Conservation (phyloP, 2,797 vertebrate genomes). For the Petrocephalus sullivani region DNA sequence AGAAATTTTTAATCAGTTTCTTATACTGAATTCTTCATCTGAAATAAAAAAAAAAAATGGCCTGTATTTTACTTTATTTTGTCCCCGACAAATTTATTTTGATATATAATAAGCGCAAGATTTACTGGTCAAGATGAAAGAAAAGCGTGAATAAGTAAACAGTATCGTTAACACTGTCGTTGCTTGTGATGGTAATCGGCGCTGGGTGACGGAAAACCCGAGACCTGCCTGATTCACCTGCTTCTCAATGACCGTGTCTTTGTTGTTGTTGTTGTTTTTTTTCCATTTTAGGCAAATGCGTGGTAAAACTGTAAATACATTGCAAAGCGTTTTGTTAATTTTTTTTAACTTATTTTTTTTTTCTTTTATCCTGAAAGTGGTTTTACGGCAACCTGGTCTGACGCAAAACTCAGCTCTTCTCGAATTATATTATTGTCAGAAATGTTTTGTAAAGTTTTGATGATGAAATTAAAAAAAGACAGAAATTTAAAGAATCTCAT, state of each 20-base stretch:
- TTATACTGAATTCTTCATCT: background rate
- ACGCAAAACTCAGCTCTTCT: constrained; percentile 70
- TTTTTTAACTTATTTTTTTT: constrained; percentile 45
- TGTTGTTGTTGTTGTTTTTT: background rate
- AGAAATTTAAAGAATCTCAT: constrained; percentile 67
- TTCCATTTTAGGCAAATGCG: background rate
- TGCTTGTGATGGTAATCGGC: background rate
- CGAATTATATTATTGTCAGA: constrained; percentile 78
- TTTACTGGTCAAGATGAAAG: background rate
- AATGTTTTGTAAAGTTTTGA: constrained; percentile 83
- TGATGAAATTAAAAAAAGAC: constrained; percentile 70
- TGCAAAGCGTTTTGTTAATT: constrained; percentile 41
- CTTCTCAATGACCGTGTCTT: constrained; percentile 9
- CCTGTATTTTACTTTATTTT: background rate
- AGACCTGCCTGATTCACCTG: background rate
- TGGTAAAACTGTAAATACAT: constrained; percentile 66
- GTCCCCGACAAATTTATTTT: background rate
- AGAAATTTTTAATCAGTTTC: background rate
- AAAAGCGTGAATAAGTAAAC: background rate
- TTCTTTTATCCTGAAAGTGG: constrained; percentile 56
- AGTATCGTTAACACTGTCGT: constrained; percentile 9
- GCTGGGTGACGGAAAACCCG: background rate
- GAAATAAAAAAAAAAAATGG: background rate
- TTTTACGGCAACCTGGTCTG: constrained; percentile 68
- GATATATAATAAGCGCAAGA: constrained; percentile 3